Evolutionary conservation across 2,113 vertebrate genomes (phyloP).

Genomic region (Phasianus colchicus): DNA sequence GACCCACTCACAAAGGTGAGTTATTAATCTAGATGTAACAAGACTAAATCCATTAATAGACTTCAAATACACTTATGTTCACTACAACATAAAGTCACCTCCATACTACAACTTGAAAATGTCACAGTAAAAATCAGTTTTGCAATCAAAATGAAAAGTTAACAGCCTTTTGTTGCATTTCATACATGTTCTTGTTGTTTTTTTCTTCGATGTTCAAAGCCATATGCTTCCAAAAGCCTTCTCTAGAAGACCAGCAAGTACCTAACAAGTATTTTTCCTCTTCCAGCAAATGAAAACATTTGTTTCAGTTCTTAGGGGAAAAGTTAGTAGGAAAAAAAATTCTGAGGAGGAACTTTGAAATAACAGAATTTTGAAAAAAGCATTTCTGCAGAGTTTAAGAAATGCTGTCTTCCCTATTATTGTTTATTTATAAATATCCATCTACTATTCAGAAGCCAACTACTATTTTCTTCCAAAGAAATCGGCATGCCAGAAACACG

Average conservation of each 20-base stretch:
- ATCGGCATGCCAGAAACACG: not conserved
- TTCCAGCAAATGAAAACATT: not conserved
- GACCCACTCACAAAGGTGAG: not conserved
- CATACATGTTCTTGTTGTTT: fast-evolving
- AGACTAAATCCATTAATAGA: not conserved
- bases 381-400: not conserved
- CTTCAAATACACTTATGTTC: not conserved
- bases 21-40: not conserved
- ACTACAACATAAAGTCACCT: not conserved
- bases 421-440: not conserved
- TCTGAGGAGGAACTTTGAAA: not conserved
- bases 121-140: not conserved
- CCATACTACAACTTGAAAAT: not conserved
- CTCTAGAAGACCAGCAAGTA: not conserved
- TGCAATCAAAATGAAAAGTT: not conserved
- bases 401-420: not conserved
- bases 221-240: not conserved
- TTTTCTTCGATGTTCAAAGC: not conserved
- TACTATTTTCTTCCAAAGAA: not conserved
- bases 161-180: not conserved
- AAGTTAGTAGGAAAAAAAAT: not conserved
- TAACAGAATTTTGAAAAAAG: not conserved
- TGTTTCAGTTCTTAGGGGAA: not conserved
- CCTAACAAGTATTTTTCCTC: not conserved
- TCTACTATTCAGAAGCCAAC: not conserved